These are phyloP conservation scores for Theretra japonica DNA, from an alignment of 2,888 invertebrate species.

Conservation along the genomic window DNA sequence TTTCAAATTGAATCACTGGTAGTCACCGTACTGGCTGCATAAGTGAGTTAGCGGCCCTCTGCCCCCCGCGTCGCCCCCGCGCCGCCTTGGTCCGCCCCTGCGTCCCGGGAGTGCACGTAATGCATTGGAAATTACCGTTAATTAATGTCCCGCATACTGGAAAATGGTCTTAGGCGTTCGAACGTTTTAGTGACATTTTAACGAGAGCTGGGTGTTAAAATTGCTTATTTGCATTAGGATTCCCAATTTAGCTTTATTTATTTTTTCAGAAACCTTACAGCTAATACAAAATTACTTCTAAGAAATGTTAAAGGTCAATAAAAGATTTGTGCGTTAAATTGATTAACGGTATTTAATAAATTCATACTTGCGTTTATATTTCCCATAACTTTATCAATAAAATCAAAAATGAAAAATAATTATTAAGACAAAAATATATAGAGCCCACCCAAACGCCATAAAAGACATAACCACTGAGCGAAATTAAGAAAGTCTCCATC, in stretches of 20 bases:
- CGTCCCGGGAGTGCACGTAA: constrained; percentile 20
- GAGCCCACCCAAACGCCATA: neutral
- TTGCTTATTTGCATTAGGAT: too few species aligned
- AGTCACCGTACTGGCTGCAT: constrained; percentile 50
- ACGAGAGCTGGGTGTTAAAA: too few species aligned
- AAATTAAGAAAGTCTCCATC: neutral
- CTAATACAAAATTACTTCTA: too few species aligned
- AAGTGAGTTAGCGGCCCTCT: constrained; percentile 54
- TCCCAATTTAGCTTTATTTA: too few species aligned
- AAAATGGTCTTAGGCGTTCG: constrained; percentile 1
- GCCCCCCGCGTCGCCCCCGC: constrained; percentile 32
- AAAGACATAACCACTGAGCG: neutral
- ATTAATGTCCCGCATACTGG: constrained; percentile 31
- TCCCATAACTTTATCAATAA: too few species aligned
- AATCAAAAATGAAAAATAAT: neutral
- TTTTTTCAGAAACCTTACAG: too few species aligned
- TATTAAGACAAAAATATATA: neutral
- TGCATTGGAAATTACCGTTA: constrained; percentile 30
- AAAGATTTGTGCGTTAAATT: too few species aligned
- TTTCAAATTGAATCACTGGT: constrained; percentile 59
- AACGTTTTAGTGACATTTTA: neutral
- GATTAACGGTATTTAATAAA: too few species aligned
- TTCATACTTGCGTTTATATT: too few species aligned
- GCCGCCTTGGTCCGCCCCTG: constrained; percentile 32
- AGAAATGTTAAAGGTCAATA: too few species aligned